Conservation (phyloP, 2,113 vertebrate species). For the Nesogale talazaci region DNA sequence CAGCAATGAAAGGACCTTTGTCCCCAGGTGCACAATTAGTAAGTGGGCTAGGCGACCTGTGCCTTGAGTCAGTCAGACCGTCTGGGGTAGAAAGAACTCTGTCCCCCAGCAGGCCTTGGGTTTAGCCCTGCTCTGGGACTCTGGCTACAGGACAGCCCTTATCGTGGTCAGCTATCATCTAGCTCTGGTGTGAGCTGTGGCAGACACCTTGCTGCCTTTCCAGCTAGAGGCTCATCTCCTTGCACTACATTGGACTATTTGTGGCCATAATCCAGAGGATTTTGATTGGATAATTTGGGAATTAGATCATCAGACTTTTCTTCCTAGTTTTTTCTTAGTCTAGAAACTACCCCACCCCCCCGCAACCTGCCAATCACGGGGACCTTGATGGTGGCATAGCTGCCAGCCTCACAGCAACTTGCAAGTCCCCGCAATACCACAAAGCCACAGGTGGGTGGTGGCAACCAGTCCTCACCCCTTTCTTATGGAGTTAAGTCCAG, state of each 20-base stretch:
- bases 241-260: too few species aligned
- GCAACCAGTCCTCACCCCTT: neutral
- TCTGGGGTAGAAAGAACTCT: neutral
- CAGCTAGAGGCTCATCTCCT: too few species aligned
- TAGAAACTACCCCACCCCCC: neutral
- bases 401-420: neutral
- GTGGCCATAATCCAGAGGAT: too few species aligned
- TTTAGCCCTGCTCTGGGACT: too few species aligned
- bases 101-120: too few species aligned
- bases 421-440: neutral
- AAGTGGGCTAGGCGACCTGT: neutral
- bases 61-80: neutral
- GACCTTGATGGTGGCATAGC: neutral
- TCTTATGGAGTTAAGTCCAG: fast-evolving
- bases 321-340: neutral
- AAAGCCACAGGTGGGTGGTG: neutral
- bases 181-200: neutral
- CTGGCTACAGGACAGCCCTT: too few species aligned
- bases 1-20: neutral
- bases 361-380: neutral
- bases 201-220: too few species aligned
- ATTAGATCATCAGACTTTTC: neutral
- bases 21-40: fast-evolving
- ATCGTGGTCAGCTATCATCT: too few species aligned
- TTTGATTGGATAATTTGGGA: neutral